Base-by-base conservation (phyloP, 2,113 vertebrate species). In the Poecilia latipinna region DNA sequence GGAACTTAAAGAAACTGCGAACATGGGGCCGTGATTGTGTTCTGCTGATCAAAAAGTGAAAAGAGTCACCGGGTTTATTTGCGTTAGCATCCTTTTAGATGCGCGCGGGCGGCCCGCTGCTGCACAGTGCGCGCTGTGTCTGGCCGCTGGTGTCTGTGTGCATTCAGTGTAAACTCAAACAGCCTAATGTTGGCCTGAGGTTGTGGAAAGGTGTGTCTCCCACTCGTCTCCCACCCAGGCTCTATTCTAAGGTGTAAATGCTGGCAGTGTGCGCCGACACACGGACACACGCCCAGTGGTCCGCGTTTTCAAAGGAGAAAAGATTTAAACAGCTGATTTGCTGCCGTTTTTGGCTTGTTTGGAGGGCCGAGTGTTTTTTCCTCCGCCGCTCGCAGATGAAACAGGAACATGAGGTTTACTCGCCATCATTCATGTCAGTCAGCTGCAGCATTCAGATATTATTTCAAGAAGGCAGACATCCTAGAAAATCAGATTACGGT, bases 161-260 rank as follows among this genome's bases (percentile, higher is more conserved):
- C 72, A 64, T 85, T 83, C 63, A 79, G 74, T 64, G 84, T 69
- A 75, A 87, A 82, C 69, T 86, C 70, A 86, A 84, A 87, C 79
- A 84, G 71, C 68, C 78, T 64, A 83, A 83, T 74, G 80, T 84
- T 82, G 85, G 78, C 64, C 79, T 90, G 89, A 87, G 89, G 87
- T 90, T 61, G 79, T 76, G 80, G 78, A 79, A 61, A 82, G 82
- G 79, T 65, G 77, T 83, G 85, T 70, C 85, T 72, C 74, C 72
- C 31, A 4, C 61, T 57, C 75, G 28, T 68, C 73, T 79, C 70
- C 77, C 75, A 73, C 79, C 51, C 75, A 22, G 83, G 65, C 70
- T 65, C 82, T 78, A 87, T 87, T 89, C 88, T 83, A 66, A 79
- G 70, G n/a, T 70, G 68, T 85, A 82, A 88, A 84, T 85, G 78